Percentiles rank a stretch among this genome's conserved stretches.
These are phyloP conservation scores for Ophraella communa DNA, from an alignment of 2,888 invertebrate species.

Conservation along the genomic window DNA sequence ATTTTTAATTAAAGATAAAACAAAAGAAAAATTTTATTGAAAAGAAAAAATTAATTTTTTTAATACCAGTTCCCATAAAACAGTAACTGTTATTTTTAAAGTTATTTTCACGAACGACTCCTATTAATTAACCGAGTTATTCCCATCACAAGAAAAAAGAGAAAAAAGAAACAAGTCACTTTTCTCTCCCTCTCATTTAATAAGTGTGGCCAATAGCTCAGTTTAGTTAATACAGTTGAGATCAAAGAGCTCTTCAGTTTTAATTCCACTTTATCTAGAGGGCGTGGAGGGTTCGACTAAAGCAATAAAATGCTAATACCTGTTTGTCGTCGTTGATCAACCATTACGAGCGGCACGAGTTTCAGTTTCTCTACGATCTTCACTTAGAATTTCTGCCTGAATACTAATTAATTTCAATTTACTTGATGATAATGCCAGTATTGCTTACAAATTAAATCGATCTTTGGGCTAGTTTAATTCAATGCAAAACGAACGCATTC, in stretches of 20 bases:
- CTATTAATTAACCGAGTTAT: not conserved
- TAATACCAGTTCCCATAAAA: too few species aligned
- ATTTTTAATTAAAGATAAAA: too few species aligned
- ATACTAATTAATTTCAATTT: slow-evolving; percentile 44
- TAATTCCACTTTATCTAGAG: slow-evolving; percentile 66
- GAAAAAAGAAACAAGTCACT: slow-evolving; percentile 47
- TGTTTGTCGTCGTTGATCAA: slow-evolving; percentile 73
- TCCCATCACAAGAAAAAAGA: slow-evolving; percentile 41
- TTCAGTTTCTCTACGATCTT: slow-evolving; percentile 32
- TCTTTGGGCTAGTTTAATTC: slow-evolving; percentile 8
- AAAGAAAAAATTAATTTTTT: too few species aligned
- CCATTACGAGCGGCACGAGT: slow-evolving; percentile 55
- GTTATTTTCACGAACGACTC: not conserved
- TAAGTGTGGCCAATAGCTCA: slow-evolving; percentile 59
- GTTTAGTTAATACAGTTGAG: slow-evolving; percentile 61
- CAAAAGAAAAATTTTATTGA: too few species aligned
- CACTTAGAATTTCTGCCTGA: slow-evolving; percentile 36
- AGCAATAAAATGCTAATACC: slow-evolving; percentile 75
- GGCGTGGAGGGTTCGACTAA: slow-evolving; percentile 61
- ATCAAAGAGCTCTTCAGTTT: slow-evolving; percentile 65
- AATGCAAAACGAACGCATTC: not conserved
- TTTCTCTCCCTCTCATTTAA: slow-evolving; percentile 55
- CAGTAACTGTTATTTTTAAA: not conserved
- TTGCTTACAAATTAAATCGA: slow-evolving; percentile 24
- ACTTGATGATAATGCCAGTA: slow-evolving; percentile 21